phyloP scores from a whole-genome alignment of 2,888 invertebrate genomes.

The Spilosoma lubricipeda region DNA sequence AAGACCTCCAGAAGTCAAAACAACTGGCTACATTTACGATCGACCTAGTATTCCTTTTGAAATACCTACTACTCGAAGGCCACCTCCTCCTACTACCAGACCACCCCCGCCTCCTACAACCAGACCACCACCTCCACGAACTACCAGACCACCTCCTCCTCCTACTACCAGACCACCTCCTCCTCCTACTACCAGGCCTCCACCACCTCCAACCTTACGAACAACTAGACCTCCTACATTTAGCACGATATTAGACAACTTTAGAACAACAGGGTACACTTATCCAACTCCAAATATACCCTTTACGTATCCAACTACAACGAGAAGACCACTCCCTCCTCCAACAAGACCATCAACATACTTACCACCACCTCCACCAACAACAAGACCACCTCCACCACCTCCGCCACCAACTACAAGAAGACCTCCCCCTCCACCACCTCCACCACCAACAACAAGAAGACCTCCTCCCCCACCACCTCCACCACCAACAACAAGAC shows the following conservation, averaged over 20 bases:
- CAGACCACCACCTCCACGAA: constrained; percentile 36
- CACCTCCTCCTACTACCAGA: constrained; percentile 4
- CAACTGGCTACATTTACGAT: constrained; percentile 54
- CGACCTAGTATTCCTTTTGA: constrained; percentile 56
- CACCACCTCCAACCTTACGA: constrained; percentile 20
- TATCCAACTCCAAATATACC: constrained; percentile 34
- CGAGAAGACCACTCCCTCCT: constrained; percentile 19
- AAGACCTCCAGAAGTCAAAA: constrained; percentile 17
- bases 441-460: constrained; percentile 4
- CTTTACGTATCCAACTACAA: constrained; percentile 41
- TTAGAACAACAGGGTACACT: constrained; percentile 43
- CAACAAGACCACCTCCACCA: constrained; percentile 27
- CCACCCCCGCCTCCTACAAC: constrained; percentile 27
- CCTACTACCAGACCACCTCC: constrained; percentile 38
- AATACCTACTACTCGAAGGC: constrained; percentile 41
- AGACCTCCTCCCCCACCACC: constrained; percentile 3
- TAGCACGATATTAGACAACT: not conserved
- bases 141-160: constrained; percentile 26
- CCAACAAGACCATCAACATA: constrained; percentile 8
- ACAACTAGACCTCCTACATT: not conserved
- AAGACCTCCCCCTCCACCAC: constrained; percentile 24
- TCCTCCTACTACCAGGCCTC: not conserved
- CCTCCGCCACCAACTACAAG: constrained; percentile 2
- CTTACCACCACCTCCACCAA: constrained; percentile 14
- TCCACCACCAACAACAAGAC: constrained; percentile 7